Percentiles rank a stretch among this genome's conserved stretches.
phyloP scores from a whole-genome alignment of 2,888 invertebrate species.

The Sinopyrophorus schimmeli region DNA sequence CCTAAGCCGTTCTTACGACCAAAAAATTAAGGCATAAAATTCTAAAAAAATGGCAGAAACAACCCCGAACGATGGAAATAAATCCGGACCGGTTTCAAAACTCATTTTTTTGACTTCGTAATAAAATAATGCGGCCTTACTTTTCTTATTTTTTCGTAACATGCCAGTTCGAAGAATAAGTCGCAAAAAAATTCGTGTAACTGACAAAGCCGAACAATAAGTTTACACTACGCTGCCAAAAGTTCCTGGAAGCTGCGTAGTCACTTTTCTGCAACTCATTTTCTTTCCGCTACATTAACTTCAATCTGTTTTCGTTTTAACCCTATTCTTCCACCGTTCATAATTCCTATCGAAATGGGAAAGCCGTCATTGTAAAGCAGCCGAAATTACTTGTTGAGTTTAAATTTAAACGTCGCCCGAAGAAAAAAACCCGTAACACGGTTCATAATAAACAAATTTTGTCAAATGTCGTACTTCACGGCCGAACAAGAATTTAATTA shows the following conservation, averaged over 20 bases:
- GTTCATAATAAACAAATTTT: constrained; percentile 19
- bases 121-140: constrained; percentile 15
- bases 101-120: constrained; percentile 2
- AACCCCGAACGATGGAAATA: too few species aligned
- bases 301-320: constrained; percentile 35
- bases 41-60: too few species aligned
- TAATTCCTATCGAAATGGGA: constrained; percentile 19
- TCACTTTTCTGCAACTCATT: constrained; percentile 26
- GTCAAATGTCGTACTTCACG: constrained; percentile 25
- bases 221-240: constrained; percentile 22
- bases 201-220: constrained; percentile 17
- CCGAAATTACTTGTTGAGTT: constrained; percentile 24
- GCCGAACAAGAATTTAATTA: constrained; percentile 34
- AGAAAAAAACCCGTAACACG: too few species aligned
- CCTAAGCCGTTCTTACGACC: too few species aligned
- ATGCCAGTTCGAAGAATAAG: too few species aligned
- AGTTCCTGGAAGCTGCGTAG: constrained; percentile 18
- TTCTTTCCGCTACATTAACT: constrained; percentile 34
- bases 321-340: constrained; percentile 29
- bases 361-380: constrained; percentile 4
- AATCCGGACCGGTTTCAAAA: too few species aligned
- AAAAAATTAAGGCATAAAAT: too few species aligned
- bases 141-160: too few species aligned
- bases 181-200: constrained; percentile 13
- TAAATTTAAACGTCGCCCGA: neutral